Evolutionary conservation across 2,888 invertebrate species (phyloP), one percentile per base, ranked within the genome.

Genomic region (Lasioglossum pauxillum): DNA sequence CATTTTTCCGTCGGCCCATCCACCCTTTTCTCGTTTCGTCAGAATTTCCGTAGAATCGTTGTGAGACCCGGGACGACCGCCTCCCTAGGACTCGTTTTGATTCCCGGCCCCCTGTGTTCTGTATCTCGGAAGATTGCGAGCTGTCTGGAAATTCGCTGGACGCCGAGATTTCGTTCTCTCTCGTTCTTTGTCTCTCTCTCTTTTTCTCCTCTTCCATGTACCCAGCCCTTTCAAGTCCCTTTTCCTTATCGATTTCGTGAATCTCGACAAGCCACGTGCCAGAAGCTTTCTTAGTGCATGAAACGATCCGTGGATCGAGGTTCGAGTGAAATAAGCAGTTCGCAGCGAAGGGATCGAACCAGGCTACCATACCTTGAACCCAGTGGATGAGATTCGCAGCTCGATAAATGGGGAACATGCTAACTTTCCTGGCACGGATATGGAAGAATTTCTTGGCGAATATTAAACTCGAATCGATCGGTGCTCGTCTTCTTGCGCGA

Each of bases 21-120:
- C 86, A 86, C 76, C 82, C 82, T 80, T 86, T 82, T 72, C 85
- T 75, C 80, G 85, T 80, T 77, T 78, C 75, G 81, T 80, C 80
- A 75, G 78, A 80, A 75, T 80, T 85, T 80, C 76, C 85, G 77
- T 74, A 16, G 67, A 53, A 38, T 75, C 71, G 46, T 77, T 77
- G 14, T 23, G 53, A 75, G 80, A n/a, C 31, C 69, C 41, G 49
- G 67, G 44, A 31, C 69, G 72, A 31, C 44, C 46, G 44, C 74
- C 73, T 73, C 74, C 38, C 83, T 41, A 12, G 57, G 69, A 78
- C 83, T 46, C 84, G 74, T 84, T 84, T 78, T 74, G 84, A 83
- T 78, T 83, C 74, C n/a, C 49, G 8, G 7, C 49, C 23, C 53
- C n/a, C n/a, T 31, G 53, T 23, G 35, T 38, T 31, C 53, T 82